Evolutionary conservation across 2,113 vertebrate species (phyloP).

Genomic region (Coreoperca whiteheadi): DNA sequence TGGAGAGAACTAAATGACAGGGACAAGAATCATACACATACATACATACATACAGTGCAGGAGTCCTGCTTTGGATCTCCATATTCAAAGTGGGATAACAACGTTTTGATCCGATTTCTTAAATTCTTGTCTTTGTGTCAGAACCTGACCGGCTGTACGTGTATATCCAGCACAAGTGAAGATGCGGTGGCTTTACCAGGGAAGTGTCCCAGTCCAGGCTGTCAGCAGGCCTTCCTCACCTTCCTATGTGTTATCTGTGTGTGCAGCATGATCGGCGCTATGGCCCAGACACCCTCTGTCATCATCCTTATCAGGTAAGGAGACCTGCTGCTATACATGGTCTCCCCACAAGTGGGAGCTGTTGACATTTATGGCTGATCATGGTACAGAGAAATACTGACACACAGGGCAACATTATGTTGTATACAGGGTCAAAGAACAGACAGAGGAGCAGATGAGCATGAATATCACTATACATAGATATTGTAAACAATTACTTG

Average conservation of each 20-base stretch:
- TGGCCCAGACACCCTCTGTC: conserved; percentile 85
- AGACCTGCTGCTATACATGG: not conserved
- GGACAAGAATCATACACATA: not conserved
- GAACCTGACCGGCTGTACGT: conserved; percentile 83
- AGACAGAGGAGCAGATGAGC: not conserved
- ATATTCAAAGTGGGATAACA: not conserved
- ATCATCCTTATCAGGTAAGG: conserved; percentile 84
- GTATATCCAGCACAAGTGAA: conserved; percentile 74
- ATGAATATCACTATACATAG: not conserved
- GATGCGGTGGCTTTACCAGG: conserved; percentile 80
- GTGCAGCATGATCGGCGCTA: conserved; percentile 85
- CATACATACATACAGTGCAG: not conserved
- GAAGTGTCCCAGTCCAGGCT: conserved; percentile 83
- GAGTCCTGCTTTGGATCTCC: not conserved
- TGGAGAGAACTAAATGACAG: not conserved
- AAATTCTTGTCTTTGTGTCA: conserved; percentile 43
- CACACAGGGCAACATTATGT: not conserved
- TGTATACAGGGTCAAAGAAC: not conserved
- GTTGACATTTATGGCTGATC: not conserved
- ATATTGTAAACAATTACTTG: not conserved
- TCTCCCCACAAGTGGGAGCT: conserved; percentile 63
- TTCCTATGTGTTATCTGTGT: conserved; percentile 85
- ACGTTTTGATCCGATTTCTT: not conserved
- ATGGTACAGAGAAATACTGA: not conserved
- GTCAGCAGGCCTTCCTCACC: conserved; percentile 84